Evolutionary conservation across 2,888 invertebrate species (phyloP), one percentile per base, ranked within the genome.

Genomic region (Pteria penguin): DNA sequence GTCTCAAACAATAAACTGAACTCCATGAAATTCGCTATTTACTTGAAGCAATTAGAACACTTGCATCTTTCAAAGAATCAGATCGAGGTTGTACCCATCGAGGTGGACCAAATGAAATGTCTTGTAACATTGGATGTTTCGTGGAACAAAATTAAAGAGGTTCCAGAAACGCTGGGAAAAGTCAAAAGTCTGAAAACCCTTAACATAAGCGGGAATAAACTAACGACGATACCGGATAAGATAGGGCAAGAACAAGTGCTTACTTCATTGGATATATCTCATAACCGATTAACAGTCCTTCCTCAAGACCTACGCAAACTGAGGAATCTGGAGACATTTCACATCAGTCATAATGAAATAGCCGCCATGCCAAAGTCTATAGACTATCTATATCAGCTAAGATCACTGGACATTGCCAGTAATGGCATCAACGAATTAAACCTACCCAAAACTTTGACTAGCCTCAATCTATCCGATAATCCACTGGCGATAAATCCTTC

Each of bases 1-100:
- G 87, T 90, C 3, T 87, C 89, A 3, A 82, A 89, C 57, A 92
- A 92, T 82, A 86, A 87, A 75, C 85, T 92, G 33, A 84, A 78
- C 31, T 88, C 90, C 0, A 87, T 90, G 84, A 87, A 87, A 74
- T 89, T 88, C 67, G 86, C 87, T 0, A 86, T 87, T 14, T 83
- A 78, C 36, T 69, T 90, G 45, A 85, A 81, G 57, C 79, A 82
- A 4, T 75, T 89, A 29, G 86, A 90, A 74, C 82, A 84, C 18
- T 80, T 91, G 26, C 76, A 89, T 68, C 72, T 90, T 0, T 82
- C 88, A 3, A 78, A 82, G 67, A 91, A 91, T 79, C 75, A 81
- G 24, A 83, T 91, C 0, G 88, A 88, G 31, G 84, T 86, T 0
- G 81, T 91, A 11, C 91, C 91, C 2, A 87, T 85, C 0, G 87